Percentiles rank a stretch among this genome's conserved stretches.
Evolutionary conservation across 2,113 vertebrate genomes (phyloP).

Genomic region (Thamnaconus septentrionalis): DNA sequence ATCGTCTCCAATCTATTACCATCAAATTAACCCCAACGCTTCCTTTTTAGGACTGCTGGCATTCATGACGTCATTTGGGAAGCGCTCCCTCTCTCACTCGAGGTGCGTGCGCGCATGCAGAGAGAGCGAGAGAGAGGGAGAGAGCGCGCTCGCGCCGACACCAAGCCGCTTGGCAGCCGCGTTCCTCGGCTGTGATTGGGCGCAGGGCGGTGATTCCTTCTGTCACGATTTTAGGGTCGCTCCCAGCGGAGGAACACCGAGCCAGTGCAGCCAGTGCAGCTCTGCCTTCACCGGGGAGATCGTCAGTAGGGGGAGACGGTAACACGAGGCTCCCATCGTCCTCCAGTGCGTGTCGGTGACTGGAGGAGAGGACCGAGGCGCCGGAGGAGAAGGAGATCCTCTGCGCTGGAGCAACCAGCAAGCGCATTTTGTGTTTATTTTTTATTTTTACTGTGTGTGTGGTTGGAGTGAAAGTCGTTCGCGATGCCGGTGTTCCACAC

Average conservation of each 20-base stretch:
- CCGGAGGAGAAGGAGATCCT: constrained; percentile 14
- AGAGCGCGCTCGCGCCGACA: constrained; percentile 63
- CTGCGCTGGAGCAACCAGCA: constrained; percentile 47
- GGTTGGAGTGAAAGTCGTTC: constrained; percentile 70
- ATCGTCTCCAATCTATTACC: constrained; percentile 40
- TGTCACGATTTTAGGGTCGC: constrained; percentile 67
- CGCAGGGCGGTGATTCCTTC: constrained; percentile 69
- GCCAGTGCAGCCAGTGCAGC: constrained; percentile 26
- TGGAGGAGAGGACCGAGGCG: constrained; percentile 27
- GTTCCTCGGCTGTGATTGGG: constrained; percentile 68
- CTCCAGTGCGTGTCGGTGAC: constrained; percentile 35
- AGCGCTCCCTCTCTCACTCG: constrained; percentile 42
- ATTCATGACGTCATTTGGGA: constrained; percentile 75
- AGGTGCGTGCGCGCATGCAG: constrained; percentile 2
- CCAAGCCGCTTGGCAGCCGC: constrained; percentile 59
- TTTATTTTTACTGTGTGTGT: constrained; percentile 15
- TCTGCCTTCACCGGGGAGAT: constrained; percentile 44
- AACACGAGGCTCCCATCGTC: constrained; percentile 38
- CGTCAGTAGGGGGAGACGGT: constrained; percentile 32
- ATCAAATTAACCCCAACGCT: constrained; percentile 55
- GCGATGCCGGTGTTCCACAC: constrained; percentile 98
- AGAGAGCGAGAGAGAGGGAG: constrained; percentile 14
- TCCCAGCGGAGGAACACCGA: constrained; percentile 62
- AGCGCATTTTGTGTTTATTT: constrained; percentile 49
- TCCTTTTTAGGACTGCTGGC: constrained; percentile 65